Conservation (phyloP, 2,797 vertebrate species). For the Champsocephalus gunnari region DNA sequence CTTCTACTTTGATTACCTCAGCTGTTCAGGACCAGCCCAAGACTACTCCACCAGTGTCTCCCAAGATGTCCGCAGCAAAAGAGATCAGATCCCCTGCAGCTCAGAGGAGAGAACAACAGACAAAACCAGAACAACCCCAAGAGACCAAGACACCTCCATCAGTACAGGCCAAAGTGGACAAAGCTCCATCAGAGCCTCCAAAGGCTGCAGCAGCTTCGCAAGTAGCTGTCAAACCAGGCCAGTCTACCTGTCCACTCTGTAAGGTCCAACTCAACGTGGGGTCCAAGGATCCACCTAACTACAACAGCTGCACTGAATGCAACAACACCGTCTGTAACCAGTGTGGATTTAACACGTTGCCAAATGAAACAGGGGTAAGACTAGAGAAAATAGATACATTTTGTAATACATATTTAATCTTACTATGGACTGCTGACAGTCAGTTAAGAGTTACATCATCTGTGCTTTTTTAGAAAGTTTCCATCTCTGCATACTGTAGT, state of each 20-base stretch:
- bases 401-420: neutral
- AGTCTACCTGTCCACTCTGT: slow-evolving; percentile 90
- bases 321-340: slow-evolving; percentile 93
- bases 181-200: slow-evolving; percentile 43
- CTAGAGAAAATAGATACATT: slow-evolving; percentile 20
- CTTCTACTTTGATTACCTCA: too few relatives aligned
- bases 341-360: slow-evolving; percentile 95
- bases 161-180: slow-evolving; percentile 53
- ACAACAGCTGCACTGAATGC: slow-evolving; percentile 93
- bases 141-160: slow-evolving; percentile 75
- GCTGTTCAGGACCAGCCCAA: too few relatives aligned
- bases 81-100: too few relatives aligned
- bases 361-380: slow-evolving; percentile 86
- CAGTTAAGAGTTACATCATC: slow-evolving; percentile 1
- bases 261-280: slow-evolving; percentile 88
- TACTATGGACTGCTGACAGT: neutral
- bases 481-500: neutral
- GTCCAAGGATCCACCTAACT: slow-evolving; percentile 90
- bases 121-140: slow-evolving; percentile 50
- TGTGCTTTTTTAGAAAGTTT: slow-evolving; percentile 1
- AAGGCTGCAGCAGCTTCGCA: slow-evolving; percentile 76
- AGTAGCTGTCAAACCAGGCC: slow-evolving; percentile 70
- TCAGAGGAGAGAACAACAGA: neutral
- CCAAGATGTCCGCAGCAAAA: too few relatives aligned
- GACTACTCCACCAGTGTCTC: too few relatives aligned